A percentile compares a stretch with the other conserved stretches of the same genome.
phyloP scores from a whole-genome alignment of 2,797 vertebrate genomes.

The Pipistrellus pipistrellus region DNA sequence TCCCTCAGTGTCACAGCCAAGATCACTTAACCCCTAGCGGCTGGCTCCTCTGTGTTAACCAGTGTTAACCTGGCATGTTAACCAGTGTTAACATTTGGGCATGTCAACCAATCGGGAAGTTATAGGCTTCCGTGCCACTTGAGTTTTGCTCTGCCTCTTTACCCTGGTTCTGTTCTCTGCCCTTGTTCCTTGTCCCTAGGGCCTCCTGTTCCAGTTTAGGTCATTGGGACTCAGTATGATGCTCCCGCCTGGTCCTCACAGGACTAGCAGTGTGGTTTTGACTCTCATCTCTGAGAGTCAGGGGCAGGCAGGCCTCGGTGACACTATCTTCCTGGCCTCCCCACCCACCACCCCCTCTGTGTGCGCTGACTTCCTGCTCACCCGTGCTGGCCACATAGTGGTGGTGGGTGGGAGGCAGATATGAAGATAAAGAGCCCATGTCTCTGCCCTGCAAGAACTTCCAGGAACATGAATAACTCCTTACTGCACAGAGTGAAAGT shows the following conservation, averaged over 20 bases:
- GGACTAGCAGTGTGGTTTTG: background rate
- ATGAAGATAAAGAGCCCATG: background rate
- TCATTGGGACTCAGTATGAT: background rate
- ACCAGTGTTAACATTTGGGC: background rate
- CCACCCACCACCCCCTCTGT: rapidly evolving
- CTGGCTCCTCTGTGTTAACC: background rate
- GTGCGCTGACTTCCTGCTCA: background rate
- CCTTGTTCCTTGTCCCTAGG: constrained; percentile 28
- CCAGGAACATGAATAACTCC: background rate
- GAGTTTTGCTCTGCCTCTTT: background rate
- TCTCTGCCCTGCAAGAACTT: constrained; percentile 31
- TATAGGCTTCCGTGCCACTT: background rate
- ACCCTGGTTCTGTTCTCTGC: constrained; percentile 13
- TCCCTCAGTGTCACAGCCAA: background rate
- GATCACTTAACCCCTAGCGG: background rate
- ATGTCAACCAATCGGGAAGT: background rate
- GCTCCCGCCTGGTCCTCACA: background rate
- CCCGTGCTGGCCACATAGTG: background rate
- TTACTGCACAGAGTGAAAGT: background rate
- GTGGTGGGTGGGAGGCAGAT: background rate
- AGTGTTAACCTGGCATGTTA: background rate
- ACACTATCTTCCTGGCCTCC: background rate
- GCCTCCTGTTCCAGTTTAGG: background rate
- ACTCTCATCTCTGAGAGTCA: background rate
- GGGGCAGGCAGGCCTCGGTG: background rate